Evolutionary conservation across 2,888 invertebrate genomes (phyloP), one percentile per base, ranked within the genome.

Genomic region (Synergus japonicus): DNA sequence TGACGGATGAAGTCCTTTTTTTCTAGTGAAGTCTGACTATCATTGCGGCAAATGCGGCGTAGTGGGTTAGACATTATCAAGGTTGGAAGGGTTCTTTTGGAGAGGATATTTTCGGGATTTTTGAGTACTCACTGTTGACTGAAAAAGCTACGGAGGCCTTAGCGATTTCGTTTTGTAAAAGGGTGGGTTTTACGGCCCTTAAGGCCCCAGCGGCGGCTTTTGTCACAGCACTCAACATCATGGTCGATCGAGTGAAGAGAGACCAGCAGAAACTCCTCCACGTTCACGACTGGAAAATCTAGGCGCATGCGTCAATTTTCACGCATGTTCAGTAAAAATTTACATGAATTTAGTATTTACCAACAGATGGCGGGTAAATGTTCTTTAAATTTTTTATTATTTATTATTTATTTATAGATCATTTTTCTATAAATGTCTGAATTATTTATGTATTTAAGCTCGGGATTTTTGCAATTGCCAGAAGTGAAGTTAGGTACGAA

Each of bases 201-300:
- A 94, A 90, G 89, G 93, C 93, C 85, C 94, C 93, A 84, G 93
- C 90, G 92, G 94, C 93, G 88, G 93, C 93, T 92, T 93, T 93
- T 88, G 93, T 92, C 83, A 94, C 93, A 88, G 93, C 93, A 89
- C 93, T 94, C 93, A 94, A 94, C 93, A 94, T 94, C 93, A 93
- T 93, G 91, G 90, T 90, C 90, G 90, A 88, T 88, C 89, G 89
- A 91, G 88, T 90, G 90, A 89, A 73, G 73, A 73, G 37, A 73
- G 54, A 84, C 86, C 84, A 89, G 85, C 86, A 88, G 86, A 88
- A 87, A 79, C 64, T 66, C 29, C 29, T 64, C 64, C 76, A 64
- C 60, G 63, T 76, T 73, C 73, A 10, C 69, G 15, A 13, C 5
- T 7, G 54, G 15, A 12, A 73, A 54, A 37, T 8, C 0, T 15